Base-by-base conservation (phyloP, 2,113 vertebrate species). In the Ammospiza caudacuta region DNA sequence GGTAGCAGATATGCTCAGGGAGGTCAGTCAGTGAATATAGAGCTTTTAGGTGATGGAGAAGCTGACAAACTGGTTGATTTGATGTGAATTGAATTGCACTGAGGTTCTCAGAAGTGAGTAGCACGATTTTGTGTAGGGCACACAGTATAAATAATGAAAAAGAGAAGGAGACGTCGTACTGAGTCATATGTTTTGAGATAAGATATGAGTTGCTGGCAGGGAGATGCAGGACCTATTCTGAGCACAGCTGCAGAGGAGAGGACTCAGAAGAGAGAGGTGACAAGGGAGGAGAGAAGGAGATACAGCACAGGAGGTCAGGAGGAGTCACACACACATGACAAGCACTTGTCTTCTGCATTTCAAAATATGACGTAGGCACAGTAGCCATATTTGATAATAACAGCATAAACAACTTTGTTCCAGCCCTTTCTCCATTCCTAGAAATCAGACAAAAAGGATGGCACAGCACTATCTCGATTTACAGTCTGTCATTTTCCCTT, bases 21-120 rank as follows among this genome's bases (percentile, higher is more conserved):
- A 95, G 90, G 79, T 89, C 23, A 0, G n/a, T 52, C 46, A 83
- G 58, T 75, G 73, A 88, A 80, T 77, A 39, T 9, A 77, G 58
- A 83, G 68, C 44, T 85, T 82, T 76, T 66, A 80, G 82, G 72
- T 94, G 68, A 87, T 46, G 76, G 72, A 94, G 84, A 90, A 91
- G 77, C 87, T 96, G 93, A 96, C 81, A 96, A 93, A 91, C 41
- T 44, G 69, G 41, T 33, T 94, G 63, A 90, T 94, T 95, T 89
- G 78, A 89, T 91, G 78, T 76, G 84, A 93, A 82, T 39, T 82
- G 92, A 86, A 92, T 91, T 52, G 55, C 62, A 72, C 24, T 0
- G 1, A 80, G 74, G 41, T 85, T 93, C 94, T 96, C 90, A 87
- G 58, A 90, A 83, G 63, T 29, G 61, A 92, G 70, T 85, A 92